phyloP scores from a whole-genome alignment of 2,113 vertebrate genomes.

The Psephotus haematonotus region DNA sequence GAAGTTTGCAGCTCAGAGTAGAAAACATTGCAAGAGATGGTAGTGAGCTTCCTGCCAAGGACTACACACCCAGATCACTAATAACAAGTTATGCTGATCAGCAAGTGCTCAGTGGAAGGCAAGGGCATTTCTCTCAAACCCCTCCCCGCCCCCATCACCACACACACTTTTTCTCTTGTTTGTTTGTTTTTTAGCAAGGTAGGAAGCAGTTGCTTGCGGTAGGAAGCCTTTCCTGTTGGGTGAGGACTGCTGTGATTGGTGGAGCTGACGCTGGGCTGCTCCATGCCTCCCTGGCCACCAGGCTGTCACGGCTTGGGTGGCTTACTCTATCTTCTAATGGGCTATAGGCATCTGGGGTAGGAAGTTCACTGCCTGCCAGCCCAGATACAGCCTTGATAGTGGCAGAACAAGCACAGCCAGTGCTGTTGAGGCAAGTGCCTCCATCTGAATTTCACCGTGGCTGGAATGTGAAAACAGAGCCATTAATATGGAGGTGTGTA shows the following conservation, averaged over 20 bases:
- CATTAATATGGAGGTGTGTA: background rate
- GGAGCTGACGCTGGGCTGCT: background rate
- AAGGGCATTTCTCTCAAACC: background rate
- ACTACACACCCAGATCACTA: background rate
- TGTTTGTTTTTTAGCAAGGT: background rate
- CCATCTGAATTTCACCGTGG: background rate
- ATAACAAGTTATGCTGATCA: background rate
- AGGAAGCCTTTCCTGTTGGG: background rate
- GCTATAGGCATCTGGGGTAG: background rate
- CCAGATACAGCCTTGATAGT: background rate
- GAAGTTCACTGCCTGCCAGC: background rate
- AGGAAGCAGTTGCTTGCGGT: background rate
- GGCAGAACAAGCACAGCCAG: background rate
- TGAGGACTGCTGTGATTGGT: background rate
- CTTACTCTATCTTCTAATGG: background rate
- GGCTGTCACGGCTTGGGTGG: background rate
- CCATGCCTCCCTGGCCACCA: fast-evolving
- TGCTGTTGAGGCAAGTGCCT: background rate
- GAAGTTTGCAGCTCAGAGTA: background rate
- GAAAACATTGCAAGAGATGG: background rate
- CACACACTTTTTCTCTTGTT: background rate
- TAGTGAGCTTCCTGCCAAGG: slow-evolving; percentile 8
- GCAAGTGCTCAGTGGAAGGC: background rate
- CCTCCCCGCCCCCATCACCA: fast-evolving
- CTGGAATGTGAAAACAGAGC: slow-evolving; percentile 21